Conservation (phyloP, 2,888 invertebrate genomes). For the Abscondita cerata region DNA sequence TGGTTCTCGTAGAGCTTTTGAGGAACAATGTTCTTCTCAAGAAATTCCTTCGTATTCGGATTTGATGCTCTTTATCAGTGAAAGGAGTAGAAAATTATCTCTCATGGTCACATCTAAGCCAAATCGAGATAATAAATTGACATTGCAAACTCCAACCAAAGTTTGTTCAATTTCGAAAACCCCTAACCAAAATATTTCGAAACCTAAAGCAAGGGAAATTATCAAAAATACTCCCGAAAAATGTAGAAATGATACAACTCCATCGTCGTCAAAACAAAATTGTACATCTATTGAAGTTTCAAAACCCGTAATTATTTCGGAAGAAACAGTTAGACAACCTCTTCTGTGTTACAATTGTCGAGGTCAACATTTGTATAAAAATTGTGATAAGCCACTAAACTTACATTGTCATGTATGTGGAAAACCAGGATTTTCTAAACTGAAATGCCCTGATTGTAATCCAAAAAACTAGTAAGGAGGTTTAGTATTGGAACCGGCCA, state of each 20-base stretch:
- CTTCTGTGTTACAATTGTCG: too few relatives aligned
- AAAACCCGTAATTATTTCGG: background rate
- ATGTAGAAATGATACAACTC: background rate
- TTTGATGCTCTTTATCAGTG: background rate
- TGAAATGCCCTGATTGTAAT: background rate
- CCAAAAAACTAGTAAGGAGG: too few relatives aligned
- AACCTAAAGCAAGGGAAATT: background rate
- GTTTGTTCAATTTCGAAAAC: background rate
- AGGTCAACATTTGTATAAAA: too few relatives aligned
- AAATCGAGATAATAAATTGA: background rate
- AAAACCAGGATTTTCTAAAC: too few relatives aligned
- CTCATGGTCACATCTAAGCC: background rate
- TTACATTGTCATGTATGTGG: too few relatives aligned
- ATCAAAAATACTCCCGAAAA: background rate
- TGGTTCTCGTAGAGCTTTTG: too few relatives aligned
- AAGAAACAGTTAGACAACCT: background rate
- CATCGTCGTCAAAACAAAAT: background rate
- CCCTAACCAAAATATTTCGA: background rate
- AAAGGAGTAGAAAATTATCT: background rate
- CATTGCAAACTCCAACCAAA: background rate
- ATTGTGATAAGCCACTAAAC: too few relatives aligned
- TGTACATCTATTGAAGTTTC: too few relatives aligned
- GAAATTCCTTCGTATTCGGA: too few relatives aligned
- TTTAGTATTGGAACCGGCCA: constrained; percentile 2
- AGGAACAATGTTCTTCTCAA: too few relatives aligned